Conservation (phyloP, 2,888 invertebrate species). For the Spatulosminthurus flaviceps region DNA sequence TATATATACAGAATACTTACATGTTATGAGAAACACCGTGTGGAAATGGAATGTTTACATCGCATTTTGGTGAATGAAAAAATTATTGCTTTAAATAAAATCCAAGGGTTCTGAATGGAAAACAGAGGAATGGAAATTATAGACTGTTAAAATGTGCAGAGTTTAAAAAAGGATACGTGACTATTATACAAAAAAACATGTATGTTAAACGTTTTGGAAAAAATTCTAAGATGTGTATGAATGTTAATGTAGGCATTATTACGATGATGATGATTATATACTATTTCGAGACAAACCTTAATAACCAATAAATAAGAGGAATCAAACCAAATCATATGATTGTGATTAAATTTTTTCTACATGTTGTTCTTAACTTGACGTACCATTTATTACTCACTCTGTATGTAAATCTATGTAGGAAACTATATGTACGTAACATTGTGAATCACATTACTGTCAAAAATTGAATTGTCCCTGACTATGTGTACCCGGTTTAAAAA, state of each 20-base stretch:
- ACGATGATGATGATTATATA: not conserved
- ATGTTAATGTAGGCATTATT: not conserved
- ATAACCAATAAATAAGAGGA: constrained; percentile 18
- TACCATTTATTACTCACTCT: constrained; percentile 22
- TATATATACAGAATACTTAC: no score
- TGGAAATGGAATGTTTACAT: no score
- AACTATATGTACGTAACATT: no score
- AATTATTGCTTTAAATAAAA: no score
- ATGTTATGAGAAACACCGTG: no score
- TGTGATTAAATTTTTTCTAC: constrained; percentile 36
- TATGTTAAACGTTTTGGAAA: not conserved
- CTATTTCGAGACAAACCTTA: not conserved
- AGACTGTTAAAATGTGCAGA: not conserved
- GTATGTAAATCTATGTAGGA: not conserved
- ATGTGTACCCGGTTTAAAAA: no score
- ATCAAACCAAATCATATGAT: constrained; percentile 27
- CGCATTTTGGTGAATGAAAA: no score
- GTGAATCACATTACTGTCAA: no score
- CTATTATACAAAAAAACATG: not conserved
- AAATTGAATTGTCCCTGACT: no score
- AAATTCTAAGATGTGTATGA: constrained; percentile 1
- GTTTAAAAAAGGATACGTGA: not conserved
- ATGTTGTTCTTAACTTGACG: not conserved
- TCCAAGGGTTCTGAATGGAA: no score
- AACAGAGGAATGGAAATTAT: no score